A percentile compares a stretch with the other conserved stretches of the same genome.
phyloP scores from a whole-genome alignment of 2,797 vertebrate genomes.

The Micromesistius poutassou region DNA sequence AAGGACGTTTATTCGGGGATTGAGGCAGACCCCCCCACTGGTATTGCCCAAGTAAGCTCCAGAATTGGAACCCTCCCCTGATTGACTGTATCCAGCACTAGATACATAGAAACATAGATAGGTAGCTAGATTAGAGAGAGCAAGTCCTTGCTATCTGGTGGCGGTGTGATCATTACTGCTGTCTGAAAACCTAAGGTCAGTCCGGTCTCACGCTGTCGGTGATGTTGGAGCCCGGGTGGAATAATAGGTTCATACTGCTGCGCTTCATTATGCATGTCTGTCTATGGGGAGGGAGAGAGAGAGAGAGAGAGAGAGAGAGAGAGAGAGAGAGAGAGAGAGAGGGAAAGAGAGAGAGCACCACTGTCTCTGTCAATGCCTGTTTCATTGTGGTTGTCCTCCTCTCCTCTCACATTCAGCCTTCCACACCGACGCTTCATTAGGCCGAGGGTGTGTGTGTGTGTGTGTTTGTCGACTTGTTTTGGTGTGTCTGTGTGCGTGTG shows the following conservation, averaged over 20 bases:
- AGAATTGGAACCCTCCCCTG: conserved; percentile 31
- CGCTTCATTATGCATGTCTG: conserved; percentile 66
- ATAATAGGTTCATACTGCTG: conserved; percentile 53
- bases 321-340: not conserved
- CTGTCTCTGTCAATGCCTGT: not conserved
- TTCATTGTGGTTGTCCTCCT: not conserved
- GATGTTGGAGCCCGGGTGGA: conserved; percentile 44
- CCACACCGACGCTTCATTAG: not conserved
- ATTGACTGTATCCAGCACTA: conserved; percentile 45
- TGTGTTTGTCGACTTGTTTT: no score
- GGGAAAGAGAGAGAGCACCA: not conserved
- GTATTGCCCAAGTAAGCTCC: conserved; percentile 36
- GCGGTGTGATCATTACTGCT: conserved; percentile 53
- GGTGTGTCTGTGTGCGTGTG: no score
- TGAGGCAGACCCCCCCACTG: conserved; percentile 23
- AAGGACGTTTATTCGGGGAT: conserved; percentile 21
- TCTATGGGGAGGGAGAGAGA: conserved; percentile 14
- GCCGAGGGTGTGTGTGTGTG: no score
- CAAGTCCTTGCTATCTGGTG: conserved; percentile 33
- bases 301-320: not conserved
- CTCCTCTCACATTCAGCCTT: not conserved
- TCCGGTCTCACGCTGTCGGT: conserved; percentile 54
- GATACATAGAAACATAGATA: not conserved
- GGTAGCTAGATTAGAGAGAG: conserved; percentile 25
- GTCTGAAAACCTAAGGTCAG: conserved; percentile 48